A percentile compares a stretch with the other conserved stretches of the same genome.
Evolutionary conservation across 2,888 invertebrate genomes (phyloP).

Genomic region (Gnatocerus cornutus): DNA sequence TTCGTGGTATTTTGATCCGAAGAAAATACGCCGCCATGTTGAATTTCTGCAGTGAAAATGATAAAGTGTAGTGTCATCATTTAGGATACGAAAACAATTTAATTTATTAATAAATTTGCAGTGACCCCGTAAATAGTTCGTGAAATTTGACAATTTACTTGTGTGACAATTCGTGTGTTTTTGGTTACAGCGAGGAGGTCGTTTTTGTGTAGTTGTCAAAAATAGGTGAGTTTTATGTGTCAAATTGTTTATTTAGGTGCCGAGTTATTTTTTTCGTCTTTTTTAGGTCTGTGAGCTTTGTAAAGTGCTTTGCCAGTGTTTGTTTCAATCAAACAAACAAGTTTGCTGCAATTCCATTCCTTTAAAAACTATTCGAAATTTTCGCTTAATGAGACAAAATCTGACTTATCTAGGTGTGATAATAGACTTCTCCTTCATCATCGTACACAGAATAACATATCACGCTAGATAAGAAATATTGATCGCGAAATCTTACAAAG

Average conservation of each 20-base stretch:
- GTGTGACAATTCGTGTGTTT: conserved; percentile 7
- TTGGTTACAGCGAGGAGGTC: conserved; percentile 10
- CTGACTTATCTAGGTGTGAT: too few species aligned
- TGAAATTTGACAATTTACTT: conserved; percentile 14
- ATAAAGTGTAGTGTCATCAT: conserved; percentile 52
- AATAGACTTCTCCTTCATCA: background rate
- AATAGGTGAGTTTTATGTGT: conserved; percentile 44
- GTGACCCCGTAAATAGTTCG: conserved; percentile 32
- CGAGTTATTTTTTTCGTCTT: conserved; percentile 29
- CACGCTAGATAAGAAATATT: conserved; percentile 2
- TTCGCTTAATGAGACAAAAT: background rate
- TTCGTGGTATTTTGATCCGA: conserved; percentile 18
- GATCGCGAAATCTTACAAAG: background rate
- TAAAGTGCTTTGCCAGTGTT: conserved; percentile 37
- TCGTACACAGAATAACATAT: background rate
- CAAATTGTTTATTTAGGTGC: conserved; percentile 37
- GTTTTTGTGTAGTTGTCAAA: conserved; percentile 35
- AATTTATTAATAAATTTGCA: conserved; percentile 44
- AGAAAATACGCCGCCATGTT: conserved; percentile 48
- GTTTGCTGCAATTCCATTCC: too few species aligned
- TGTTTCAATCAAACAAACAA: background rate
- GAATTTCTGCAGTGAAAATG: conserved; percentile 48
- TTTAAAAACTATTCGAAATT: too few species aligned
- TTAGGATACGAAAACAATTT: conserved; percentile 45
- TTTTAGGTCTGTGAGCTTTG: conserved; percentile 38